These are phyloP conservation scores for Holothuria leucospilota DNA, from an alignment of 53 echinoderm and acorn worm species.

Conservation along the genomic window DNA sequence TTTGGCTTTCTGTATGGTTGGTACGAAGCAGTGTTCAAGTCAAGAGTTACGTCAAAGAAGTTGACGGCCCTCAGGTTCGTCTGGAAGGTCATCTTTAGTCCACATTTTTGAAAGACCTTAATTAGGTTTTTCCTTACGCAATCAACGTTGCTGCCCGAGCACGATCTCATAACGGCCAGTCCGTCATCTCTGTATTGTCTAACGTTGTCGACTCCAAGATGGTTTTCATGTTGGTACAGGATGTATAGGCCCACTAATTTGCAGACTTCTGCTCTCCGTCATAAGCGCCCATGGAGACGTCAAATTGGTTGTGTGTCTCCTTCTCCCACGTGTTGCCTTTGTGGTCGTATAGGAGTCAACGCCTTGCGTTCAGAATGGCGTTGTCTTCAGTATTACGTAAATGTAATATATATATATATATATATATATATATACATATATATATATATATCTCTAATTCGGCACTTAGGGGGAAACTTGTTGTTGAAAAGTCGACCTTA, in stretches of 20 bases:
- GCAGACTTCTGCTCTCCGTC: slow-evolving; percentile 41
- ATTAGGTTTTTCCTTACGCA: slow-evolving; percentile 43
- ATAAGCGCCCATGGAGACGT: slow-evolving; percentile 41
- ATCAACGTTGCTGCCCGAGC: too few relatives aligned
- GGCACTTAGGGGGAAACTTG: too few relatives aligned
- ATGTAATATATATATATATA: too few relatives aligned
- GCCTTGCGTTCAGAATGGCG: background rate
- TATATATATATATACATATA: too few relatives aligned
- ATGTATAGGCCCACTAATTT: too few relatives aligned
- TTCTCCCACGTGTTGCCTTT: slow-evolving; percentile 22
- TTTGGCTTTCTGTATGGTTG: too few relatives aligned
- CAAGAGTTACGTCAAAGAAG: slow-evolving; percentile 48
- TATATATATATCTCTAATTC: too few relatives aligned
- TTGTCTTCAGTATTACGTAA: background rate
- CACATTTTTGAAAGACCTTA: slow-evolving; percentile 1
- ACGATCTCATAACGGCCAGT: too few relatives aligned
- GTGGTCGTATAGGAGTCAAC: background rate
- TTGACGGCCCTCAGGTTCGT: slow-evolving; percentile 24
- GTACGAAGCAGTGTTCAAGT: slow-evolving; percentile 18
- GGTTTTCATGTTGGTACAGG: slow-evolving; percentile 4
- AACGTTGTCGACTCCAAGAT: too few relatives aligned
- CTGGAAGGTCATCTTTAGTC: slow-evolving; percentile 36
- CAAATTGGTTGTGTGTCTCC: slow-evolving; percentile 28
- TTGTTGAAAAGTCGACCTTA: too few relatives aligned
- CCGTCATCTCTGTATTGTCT: slow-evolving; percentile 29